These are phyloP conservation scores for Pegoplata infirma DNA, from an alignment of 2,888 invertebrate species.

Conservation along the genomic window DNA sequence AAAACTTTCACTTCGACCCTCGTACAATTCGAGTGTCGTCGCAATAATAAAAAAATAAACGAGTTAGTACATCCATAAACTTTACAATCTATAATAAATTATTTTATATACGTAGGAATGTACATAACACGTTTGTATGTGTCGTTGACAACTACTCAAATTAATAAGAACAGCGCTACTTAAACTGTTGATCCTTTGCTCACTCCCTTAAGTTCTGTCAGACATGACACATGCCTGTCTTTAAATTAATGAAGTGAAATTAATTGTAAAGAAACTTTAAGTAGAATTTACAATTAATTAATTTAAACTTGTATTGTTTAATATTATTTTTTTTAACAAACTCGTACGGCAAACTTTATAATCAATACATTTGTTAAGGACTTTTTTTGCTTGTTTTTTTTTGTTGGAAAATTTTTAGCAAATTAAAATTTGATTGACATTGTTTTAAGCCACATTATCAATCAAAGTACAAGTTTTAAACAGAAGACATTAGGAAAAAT, in stretches of 20 bases:
- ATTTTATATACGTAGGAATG: not conserved
- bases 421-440: no score
- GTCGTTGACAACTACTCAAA: not conserved
- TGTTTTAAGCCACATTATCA: no score
- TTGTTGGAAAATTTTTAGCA: no score
- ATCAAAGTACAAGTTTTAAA: no score
- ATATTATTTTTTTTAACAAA: not conserved
- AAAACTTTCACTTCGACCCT: no score
- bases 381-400: no score
- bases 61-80: not conserved
- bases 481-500: no score
- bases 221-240: not conserved
- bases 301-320: no score
- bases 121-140: no score
- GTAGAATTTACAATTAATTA: not conserved
- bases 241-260: not conserved
- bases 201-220: not conserved
- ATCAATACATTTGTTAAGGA: not conserved
- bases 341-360: not conserved
- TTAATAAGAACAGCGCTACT: not conserved
- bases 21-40: no score
- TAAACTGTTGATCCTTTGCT: not conserved
- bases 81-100: not conserved
- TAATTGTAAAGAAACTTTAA: not conserved
- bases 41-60: not conserved